These are phyloP conservation scores for Pollachius pollachius DNA, from an alignment of 2,113 vertebrate genomes.

Conservation along the genomic window DNA sequence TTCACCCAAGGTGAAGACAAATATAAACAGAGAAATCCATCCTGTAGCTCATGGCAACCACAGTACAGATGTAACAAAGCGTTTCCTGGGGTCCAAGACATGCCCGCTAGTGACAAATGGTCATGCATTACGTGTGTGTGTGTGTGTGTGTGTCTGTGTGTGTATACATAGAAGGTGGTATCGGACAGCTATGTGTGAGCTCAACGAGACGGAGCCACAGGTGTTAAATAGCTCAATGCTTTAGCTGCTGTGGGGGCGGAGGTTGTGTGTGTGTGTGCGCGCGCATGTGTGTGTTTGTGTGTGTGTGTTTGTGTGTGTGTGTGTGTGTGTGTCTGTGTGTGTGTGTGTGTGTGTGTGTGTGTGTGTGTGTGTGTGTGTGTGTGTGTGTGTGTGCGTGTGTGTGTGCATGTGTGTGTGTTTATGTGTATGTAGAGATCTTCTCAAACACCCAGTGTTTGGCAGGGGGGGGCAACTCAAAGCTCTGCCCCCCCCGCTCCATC, in stretches of 20 bases:
- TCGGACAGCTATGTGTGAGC: conserved; percentile 45
- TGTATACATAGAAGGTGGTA: conserved; percentile 20
- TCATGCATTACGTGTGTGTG: conserved; percentile 23
- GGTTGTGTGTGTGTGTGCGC: background rate
- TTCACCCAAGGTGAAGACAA: background rate
- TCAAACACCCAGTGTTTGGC: conserved; percentile 72
- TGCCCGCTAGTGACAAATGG: conserved; percentile 44
- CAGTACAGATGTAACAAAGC: conserved; percentile 1
- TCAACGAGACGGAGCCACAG: conserved; percentile 59
- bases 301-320: no score
- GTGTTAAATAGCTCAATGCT: conserved; percentile 72
- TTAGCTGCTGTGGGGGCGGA: conserved; percentile 50
- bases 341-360: no score
- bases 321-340: no score
- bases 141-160: no score
- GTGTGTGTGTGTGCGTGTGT: no score
- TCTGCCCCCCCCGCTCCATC: no score
- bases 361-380: no score
- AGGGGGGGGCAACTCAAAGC: conserved; percentile 68
- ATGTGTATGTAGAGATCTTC: conserved; percentile 50
- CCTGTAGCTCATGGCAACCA: background rate
- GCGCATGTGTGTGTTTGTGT: no score
- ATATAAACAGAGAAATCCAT: background rate
- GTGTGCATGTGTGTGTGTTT: no score
- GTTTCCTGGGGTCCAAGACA: conserved; percentile 28